Evolutionary conservation across 2,888 invertebrate genomes (phyloP), one percentile per base, ranked within the genome.

Genomic region (Hydraecia micacea): DNA sequence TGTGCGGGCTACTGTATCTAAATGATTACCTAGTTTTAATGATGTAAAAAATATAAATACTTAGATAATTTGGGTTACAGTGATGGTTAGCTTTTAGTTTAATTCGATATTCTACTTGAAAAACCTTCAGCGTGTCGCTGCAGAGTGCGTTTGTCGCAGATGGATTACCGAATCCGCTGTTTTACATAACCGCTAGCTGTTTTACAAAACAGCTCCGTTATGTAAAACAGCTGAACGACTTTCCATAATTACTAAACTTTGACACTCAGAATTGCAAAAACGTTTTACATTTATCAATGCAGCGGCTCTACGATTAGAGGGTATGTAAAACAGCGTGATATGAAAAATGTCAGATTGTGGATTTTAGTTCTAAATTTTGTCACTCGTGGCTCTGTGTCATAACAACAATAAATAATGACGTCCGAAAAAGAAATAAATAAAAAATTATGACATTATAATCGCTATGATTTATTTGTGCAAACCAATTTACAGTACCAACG

Each of bases 21-120:
- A 49, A 21, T 73, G 1, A 80, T 73, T 46, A n/a, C n/a, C n/a
- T n/a, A 39, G 39, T 32, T 62, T 79, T 78, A 69, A 21, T 46
- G 6, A 52, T 58, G 11, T 67, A 21, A 69, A n/a, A 52, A 58
- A 1, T 32, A 49, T 36, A 36, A 72, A 74, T 58, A n/a, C n/a
- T n/a, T n/a, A 65, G 13, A 66, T 32, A 25, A 32, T 58, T 15
- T 46, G 63, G 36, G 25, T 55, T 21, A 11, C 18, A 6, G 28
- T 58, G 18, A 58, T 42, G 42, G 6, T n/a, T 42, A 6, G 0
- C 4, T 11, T 73, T 72, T 28, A 4, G 2, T 42, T 60, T n/a
- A 25, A 32, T 69, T 21, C 4, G 21, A 0, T 15, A 32, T 68
- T 32, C 8, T 28, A 8, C 8, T 49, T 32, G 13, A 21, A 52